A percentile compares a stretch with the other conserved stretches of the same genome.
phyloP scores from a whole-genome alignment of 2,113 vertebrate genomes.

The Meriones unguiculatus region DNA sequence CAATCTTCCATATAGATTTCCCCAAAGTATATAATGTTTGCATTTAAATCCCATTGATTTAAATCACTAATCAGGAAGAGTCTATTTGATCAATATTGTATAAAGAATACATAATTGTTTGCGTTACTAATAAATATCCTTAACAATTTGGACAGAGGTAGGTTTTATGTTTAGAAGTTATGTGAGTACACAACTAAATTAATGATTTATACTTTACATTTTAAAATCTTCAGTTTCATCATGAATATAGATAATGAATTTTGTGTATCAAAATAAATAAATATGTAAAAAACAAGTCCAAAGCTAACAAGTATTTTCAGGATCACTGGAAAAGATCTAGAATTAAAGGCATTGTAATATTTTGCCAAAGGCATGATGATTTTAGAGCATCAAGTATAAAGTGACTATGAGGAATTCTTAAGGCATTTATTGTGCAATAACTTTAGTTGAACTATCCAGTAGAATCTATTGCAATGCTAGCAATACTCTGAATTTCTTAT shows the following conservation, averaged over 20 bases:
- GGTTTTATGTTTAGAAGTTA: slow-evolving; percentile 62
- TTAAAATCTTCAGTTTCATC: slow-evolving; percentile 64
- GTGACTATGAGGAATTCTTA: neutral
- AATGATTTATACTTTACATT: slow-evolving; percentile 48
- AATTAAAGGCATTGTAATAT: slow-evolving; percentile 15
- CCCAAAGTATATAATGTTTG: slow-evolving; percentile 52
- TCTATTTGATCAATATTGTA: slow-evolving; percentile 63
- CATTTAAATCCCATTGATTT: slow-evolving; percentile 56
- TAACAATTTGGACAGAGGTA: slow-evolving; percentile 44
- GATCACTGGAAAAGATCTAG: slow-evolving; percentile 7
- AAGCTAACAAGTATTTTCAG: slow-evolving; percentile 48
- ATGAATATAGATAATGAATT: slow-evolving; percentile 55
- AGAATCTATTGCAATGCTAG: slow-evolving; percentile 8
- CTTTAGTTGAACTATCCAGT: neutral
- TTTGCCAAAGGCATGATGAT: slow-evolving; percentile 51
- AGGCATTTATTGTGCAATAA: neutral
- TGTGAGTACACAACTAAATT: slow-evolving; percentile 44
- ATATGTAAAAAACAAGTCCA: neutral
- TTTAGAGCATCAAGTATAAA: slow-evolving; percentile 43
- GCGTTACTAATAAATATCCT: slow-evolving; percentile 57
- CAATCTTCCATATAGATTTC: slow-evolving; percentile 30
- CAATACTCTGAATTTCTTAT: neutral
- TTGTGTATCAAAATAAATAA: slow-evolving; percentile 38
- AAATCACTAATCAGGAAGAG: slow-evolving; percentile 61
- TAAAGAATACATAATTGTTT: slow-evolving; percentile 59